These are phyloP conservation scores for Criorhina ranunculi DNA, from an alignment of 2,888 invertebrate genomes.

Conservation along the genomic window DNA sequence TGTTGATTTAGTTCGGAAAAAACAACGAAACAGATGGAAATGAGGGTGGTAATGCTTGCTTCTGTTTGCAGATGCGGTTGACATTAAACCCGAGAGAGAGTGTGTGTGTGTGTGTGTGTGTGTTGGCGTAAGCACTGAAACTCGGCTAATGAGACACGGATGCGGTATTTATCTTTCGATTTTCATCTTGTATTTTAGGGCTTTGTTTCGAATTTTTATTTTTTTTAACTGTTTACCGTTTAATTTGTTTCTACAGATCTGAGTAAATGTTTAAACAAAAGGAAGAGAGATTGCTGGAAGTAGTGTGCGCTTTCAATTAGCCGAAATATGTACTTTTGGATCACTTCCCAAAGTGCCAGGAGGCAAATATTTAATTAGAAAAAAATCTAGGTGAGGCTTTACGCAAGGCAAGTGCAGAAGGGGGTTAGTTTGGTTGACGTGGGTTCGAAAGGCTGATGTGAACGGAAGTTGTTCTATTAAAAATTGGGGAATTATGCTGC, in stretches of 20 bases:
- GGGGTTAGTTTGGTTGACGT: neutral
- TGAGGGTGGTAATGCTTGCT: conserved; percentile 57
- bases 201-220: conserved; percentile 55
- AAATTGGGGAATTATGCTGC: too few relatives aligned
- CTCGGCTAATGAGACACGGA: conserved; percentile 70
- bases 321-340: conserved; percentile 52
- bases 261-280: conserved; percentile 75
- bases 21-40: conserved; percentile 29
- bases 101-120: too few relatives aligned
- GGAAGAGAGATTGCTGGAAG: conserved; percentile 9
- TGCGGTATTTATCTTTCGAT: conserved; percentile 73
- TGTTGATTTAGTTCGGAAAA: conserved; percentile 57
- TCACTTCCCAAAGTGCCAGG: conserved; percentile 59
- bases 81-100: conserved; percentile 52
- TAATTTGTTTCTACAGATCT: conserved; percentile 68
- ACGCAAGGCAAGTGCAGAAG: too few relatives aligned
- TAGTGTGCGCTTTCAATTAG: conserved; percentile 61
- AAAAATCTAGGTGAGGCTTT: conserved; percentile 49
- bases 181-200: conserved; percentile 43
- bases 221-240: conserved; percentile 65
- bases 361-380: conserved; percentile 72
- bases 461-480: too few relatives aligned
- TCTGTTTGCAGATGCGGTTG: conserved; percentile 74
- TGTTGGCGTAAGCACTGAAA: conserved; percentile 35
- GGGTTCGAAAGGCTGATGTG: neutral